phyloP scores from a whole-genome alignment of 2,888 invertebrate genomes.

The Leucophenga montana region DNA sequence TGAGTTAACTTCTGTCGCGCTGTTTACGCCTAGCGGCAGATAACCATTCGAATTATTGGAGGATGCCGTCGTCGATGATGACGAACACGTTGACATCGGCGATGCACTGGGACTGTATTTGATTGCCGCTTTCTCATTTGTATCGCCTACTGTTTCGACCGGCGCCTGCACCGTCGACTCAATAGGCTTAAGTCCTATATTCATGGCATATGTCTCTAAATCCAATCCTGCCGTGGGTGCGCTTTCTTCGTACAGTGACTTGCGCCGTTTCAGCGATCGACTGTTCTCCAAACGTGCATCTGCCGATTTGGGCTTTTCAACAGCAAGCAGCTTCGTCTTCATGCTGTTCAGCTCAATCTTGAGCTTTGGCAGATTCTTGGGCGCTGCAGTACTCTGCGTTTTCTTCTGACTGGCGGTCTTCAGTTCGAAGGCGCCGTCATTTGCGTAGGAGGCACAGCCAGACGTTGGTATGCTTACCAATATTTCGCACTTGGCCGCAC shows the following conservation, averaged over 20 bases:
- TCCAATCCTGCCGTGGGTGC: conserved; percentile 57
- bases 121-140: conserved; percentile 26
- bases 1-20: conserved; percentile 39
- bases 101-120: conserved; percentile 69
- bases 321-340: conserved; percentile 60
- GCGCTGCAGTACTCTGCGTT: conserved; percentile 32
- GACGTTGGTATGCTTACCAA: conserved; percentile 72
- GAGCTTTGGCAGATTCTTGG: conserved; percentile 66
- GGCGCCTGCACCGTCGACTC: conserved; percentile 40
- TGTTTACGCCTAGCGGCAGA: conserved; percentile 44
- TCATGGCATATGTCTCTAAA: conserved; percentile 71
- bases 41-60: conserved; percentile 65
- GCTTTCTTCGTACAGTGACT: conserved; percentile 55
- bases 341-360: conserved; percentile 70
- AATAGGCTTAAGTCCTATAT: conserved; percentile 71
- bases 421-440: conserved; percentile 66
- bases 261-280: conserved; percentile 46
- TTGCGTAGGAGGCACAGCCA: conserved; percentile 59
- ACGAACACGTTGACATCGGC: conserved; percentile 68
- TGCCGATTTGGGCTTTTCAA: conserved; percentile 65
- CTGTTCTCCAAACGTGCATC: conserved; percentile 56
- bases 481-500: conserved; percentile 57
- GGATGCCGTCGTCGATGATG: conserved; percentile 59
- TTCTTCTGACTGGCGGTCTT: conserved; percentile 70
- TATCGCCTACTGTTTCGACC: conserved; percentile 34